Conservation (phyloP, 2,113 vertebrate genomes). For the Lipophrys pholis region DNA sequence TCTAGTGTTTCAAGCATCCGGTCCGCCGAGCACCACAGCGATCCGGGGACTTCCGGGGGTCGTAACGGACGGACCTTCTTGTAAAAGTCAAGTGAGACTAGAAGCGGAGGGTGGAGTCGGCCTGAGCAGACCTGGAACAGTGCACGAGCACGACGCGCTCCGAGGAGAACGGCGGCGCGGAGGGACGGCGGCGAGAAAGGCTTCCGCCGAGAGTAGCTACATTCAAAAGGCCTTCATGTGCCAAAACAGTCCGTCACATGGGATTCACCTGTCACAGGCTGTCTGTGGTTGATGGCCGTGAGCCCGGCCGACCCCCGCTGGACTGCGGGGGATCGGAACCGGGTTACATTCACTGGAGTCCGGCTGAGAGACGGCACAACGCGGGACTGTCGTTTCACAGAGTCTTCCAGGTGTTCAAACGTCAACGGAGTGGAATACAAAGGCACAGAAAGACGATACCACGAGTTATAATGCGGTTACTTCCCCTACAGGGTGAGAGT, state of each 20-base stretch:
- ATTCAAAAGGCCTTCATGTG: constrained; percentile 80
- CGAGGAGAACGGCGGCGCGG: constrained; percentile 26
- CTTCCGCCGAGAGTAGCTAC: constrained; percentile 70
- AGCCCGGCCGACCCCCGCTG: constrained; percentile 20
- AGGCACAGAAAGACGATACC: constrained; percentile 55
- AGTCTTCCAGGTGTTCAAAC: constrained; percentile 15
- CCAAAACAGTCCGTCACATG: constrained; percentile 53
- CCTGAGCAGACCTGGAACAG: constrained; percentile 58
- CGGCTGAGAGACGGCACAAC: constrained; percentile 32
- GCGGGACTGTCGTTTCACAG: too few species aligned
- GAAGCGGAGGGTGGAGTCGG: constrained; percentile 33
- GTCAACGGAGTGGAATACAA: constrained; percentile 30
- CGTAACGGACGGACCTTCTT: too few species aligned
- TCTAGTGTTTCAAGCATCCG: constrained; percentile 72
- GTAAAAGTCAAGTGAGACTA: too few species aligned
- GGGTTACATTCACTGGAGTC: constrained; percentile 64
- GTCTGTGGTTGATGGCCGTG: constrained; percentile 39
- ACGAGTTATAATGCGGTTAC: constrained; percentile 47
- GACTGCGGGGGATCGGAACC: constrained; percentile 28
- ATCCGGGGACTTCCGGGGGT: constrained; percentile 21
- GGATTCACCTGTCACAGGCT: constrained; percentile 48
- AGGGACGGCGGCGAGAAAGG: constrained; percentile 26
- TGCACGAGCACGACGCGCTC: constrained; percentile 50
- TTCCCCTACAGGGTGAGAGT: constrained; percentile 55
- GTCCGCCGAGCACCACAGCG: constrained; percentile 17